Conservation (phyloP, 2,113 vertebrate species). For the Perca schrenkii region DNA sequence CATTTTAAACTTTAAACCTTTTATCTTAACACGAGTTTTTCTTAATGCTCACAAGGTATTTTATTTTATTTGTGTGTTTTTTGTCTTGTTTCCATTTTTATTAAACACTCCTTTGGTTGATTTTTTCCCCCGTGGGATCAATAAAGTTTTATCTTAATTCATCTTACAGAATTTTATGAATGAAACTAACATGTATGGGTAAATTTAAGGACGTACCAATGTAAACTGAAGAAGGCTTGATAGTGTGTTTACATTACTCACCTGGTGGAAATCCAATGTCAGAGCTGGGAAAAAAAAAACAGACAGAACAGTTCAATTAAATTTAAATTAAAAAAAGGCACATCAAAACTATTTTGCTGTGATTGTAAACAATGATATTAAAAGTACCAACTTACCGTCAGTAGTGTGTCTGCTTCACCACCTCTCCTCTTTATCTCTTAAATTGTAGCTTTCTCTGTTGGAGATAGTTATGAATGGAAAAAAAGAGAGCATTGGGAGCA, state of each 20-base stretch:
- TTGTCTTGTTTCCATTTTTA: too few species aligned
- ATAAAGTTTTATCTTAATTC: too few species aligned
- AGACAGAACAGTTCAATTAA: not conserved
- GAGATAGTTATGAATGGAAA: not conserved
- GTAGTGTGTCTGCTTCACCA: slow-evolving; percentile 30
- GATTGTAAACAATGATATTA: not conserved
- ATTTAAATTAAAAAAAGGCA: not conserved
- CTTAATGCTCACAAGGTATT: too few species aligned
- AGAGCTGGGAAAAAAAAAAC: not conserved
- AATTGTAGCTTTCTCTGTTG: not conserved
- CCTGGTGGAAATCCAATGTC: slow-evolving; percentile 1
- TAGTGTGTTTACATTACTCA: not conserved
- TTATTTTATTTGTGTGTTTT: too few species aligned
- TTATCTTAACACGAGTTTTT: too few species aligned
- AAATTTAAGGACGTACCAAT: not conserved
- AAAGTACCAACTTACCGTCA: slow-evolving; percentile 41
- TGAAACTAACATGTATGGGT: too few species aligned
- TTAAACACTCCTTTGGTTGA: too few species aligned
- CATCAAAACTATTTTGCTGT: not conserved
- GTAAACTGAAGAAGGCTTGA: too few species aligned
- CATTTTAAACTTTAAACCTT: too few species aligned
- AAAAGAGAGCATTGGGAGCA: not conserved
- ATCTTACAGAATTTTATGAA: too few species aligned
- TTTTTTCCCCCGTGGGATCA: too few species aligned
- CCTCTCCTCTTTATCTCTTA: slow-evolving; percentile 13